Percentiles rank a stretch among this genome's conserved stretches.
Evolutionary conservation across 2,888 invertebrate genomes (phyloP).

Genomic region (Arenicola marina): DNA sequence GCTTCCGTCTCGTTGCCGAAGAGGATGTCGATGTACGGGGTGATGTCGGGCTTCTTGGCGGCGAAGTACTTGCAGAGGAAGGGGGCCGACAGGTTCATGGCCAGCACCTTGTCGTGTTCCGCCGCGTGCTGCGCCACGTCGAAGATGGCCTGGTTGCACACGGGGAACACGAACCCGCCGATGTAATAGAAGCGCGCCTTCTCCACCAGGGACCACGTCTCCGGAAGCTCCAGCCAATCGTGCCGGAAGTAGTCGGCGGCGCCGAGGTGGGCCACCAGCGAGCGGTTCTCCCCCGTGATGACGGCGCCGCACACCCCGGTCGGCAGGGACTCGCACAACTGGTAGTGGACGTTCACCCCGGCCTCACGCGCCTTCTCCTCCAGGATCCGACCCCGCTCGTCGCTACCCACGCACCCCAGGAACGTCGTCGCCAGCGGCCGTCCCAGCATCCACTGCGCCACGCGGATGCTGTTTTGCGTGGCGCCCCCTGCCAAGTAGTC

Average conservation of each 20-base stretch:
- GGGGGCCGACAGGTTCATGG: conserved; percentile 95
- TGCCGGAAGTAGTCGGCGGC: conserved; percentile 90
- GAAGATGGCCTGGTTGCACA: conserved; percentile 83
- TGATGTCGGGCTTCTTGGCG: conserved; percentile 76
- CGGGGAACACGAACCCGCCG: conserved; percentile 96
- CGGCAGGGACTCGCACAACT: conserved; percentile 73
- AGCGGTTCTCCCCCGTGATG: conserved; percentile 79
- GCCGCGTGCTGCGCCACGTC: conserved; percentile 79
- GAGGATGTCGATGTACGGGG: conserved; percentile 91
- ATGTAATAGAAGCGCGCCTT: conserved; percentile 83
- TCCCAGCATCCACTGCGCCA: conserved; percentile 89
- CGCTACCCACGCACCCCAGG: conserved; percentile 93
- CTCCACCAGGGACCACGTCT: conserved; percentile 75
- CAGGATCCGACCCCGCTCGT: conserved; percentile 83
- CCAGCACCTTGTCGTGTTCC: conserved; percentile 74
- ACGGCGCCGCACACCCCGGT: conserved; percentile 97
- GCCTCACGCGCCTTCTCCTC: conserved; percentile 75
- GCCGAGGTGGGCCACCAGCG: conserved; percentile 93
- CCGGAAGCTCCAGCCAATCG: conserved; percentile 72
- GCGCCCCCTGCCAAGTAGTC: conserved; percentile 70
- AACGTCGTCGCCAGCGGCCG: conserved; percentile 80
- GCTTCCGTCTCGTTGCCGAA: conserved; percentile 90
- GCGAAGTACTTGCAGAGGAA: conserved; percentile 88
- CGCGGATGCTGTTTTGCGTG: conserved; percentile 89
- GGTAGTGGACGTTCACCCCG: conserved; percentile 72